phyloP scores from a whole-genome alignment of 2,797 vertebrate species.

The Clamator glandarius region DNA sequence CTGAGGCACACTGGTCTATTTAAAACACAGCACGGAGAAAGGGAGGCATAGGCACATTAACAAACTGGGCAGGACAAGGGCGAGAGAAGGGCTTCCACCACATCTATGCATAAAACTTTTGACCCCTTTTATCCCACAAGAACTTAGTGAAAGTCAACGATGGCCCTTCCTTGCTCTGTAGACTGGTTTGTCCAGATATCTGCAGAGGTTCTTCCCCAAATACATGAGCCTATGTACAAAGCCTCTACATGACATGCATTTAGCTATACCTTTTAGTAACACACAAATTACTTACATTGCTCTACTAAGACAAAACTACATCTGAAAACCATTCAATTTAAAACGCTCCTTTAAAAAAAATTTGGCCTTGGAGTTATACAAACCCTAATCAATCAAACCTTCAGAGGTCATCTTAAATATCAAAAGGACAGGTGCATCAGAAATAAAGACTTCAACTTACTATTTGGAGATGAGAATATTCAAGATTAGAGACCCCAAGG shows the following conservation, averaged over 20 bases:
- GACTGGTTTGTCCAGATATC: background rate
- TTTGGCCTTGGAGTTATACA: background rate
- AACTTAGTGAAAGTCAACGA: background rate
- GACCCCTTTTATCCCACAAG: background rate
- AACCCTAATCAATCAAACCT: background rate
- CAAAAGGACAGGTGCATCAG: background rate
- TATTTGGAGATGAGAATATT: background rate
- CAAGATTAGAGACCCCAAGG: background rate
- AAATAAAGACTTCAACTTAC: conserved; percentile 2
- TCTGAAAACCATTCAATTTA: background rate
- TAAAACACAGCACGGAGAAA: background rate
- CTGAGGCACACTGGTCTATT: background rate
- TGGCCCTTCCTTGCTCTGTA: background rate
- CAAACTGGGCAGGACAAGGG: background rate
- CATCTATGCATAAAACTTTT: background rate
- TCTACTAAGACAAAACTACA: background rate
- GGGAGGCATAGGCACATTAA: background rate
- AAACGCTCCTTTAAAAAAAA: background rate
- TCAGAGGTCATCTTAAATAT: background rate
- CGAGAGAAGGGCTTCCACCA: background rate
- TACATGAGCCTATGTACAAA: background rate
- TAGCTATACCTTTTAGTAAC: background rate
- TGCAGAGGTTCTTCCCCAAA: background rate
- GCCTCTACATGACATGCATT: background rate
- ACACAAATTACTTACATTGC: background rate